Conservation (phyloP, 2,797 vertebrate genomes). For the Cercopithecus petaurista region DNA sequence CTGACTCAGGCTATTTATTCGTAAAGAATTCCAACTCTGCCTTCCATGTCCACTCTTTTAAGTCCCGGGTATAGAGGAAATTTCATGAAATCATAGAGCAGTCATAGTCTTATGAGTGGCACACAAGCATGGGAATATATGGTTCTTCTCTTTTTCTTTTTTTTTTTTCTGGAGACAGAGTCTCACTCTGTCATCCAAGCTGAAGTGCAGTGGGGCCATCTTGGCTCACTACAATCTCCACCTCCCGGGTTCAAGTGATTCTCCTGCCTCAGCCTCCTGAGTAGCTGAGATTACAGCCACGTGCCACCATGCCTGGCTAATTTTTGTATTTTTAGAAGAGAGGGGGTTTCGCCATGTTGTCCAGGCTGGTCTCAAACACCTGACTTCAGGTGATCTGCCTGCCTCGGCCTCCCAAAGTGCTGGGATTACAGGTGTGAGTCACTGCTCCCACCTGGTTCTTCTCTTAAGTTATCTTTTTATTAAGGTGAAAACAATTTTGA, state of each 20-base stretch:
- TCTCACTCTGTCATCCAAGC: background rate
- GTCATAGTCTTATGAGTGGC: background rate
- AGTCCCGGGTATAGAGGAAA: background rate
- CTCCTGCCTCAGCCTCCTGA: too few species aligned
- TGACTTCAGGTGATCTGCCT: too few species aligned
- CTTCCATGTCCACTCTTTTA: background rate
- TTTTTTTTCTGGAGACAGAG: background rate
- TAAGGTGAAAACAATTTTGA: background rate
- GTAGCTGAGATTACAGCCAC: too few species aligned
- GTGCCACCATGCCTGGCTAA: too few species aligned
- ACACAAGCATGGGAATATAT: background rate
- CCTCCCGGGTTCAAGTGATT: too few species aligned
- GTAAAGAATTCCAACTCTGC: background rate
- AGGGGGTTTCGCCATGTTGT: too few species aligned
- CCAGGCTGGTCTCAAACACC: too few species aligned
- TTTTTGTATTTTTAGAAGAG: too few species aligned
- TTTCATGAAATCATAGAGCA: constrained; percentile 18
- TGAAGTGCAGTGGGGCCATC: background rate
- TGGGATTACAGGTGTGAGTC: too few species aligned
- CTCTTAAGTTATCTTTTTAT: background rate
- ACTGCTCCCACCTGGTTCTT: background rate
- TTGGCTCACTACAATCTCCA: too few species aligned
- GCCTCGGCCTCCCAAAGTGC: too few species aligned
- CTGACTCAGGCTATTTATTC: constrained; percentile 6
- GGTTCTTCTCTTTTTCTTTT: background rate